Evolutionary conservation across 2,113 vertebrate species (phyloP), one percentile per base, ranked within the genome.

Genomic region (Acrocephalus kingi): DNA sequence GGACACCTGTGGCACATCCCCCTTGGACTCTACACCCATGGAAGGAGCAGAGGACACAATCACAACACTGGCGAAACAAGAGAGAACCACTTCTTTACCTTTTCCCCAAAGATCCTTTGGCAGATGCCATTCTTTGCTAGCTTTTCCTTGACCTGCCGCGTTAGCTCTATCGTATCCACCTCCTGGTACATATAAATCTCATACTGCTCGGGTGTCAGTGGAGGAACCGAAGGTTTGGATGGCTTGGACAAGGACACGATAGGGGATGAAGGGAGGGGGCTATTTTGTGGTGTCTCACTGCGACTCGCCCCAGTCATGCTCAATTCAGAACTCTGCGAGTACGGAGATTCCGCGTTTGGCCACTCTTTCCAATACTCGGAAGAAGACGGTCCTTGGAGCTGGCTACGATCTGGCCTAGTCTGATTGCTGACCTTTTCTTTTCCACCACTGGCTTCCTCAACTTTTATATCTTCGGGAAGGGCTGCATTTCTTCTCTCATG

Each of bases 111-210:
- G 98, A 99, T 98, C 95, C 99, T 98, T 93, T 99, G 99, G 97
- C 99, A 99, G 97, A 99, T 99, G 97, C 99, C 99, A 35, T 98
- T 99, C 98, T 99, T 99, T 97, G 99, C 98, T 95, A 99, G 98
- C 97, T 99, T 99, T 97, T 99, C 99, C 87, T 99, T 99, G 95
- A 99, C 98, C 97, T 99, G 99, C 92, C 98, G 98, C 19, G 99
- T 99, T 84, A 99, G 98, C 96, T 99, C 99, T 52, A 98, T 98
- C 25, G 99, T 99, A 97, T 99, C 99, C 98, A 99, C 98, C 39
- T 99, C 99, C 97, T 99, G 99, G 98, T 99, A 99, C 99, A 99
- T 99, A 98, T 99, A 99, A 95, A 98, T 97, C 98, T 99, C 99
- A 67, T 99, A 99, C 98, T 99, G 99, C 97, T 99, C 99, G 0